Evolutionary conservation across 2,797 vertebrate species (phyloP).

Genomic region (Gambelia wislizenii): DNA sequence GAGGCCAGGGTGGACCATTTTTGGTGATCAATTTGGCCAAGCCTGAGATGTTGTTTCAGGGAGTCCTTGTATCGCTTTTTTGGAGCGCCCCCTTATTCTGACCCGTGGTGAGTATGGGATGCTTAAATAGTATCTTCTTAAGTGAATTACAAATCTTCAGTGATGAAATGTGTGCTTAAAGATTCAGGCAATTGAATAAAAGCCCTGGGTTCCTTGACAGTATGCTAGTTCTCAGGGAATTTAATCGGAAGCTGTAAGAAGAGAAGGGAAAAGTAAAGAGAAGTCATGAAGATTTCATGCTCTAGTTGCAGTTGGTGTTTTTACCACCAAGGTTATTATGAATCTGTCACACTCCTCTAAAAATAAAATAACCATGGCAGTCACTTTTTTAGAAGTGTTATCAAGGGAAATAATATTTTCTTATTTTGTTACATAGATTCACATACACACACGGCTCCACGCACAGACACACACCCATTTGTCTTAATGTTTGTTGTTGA

Average conservation of each 20-base stretch:
- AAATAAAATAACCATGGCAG: constrained; percentile 22
- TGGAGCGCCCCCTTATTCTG: too few relatives aligned
- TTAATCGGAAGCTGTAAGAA: constrained; percentile 34
- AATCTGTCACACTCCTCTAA: background rate
- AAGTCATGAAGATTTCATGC: constrained; percentile 30
- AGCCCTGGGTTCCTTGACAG: background rate
- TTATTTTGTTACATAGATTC: background rate
- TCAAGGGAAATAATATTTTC: background rate
- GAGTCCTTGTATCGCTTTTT: too few relatives aligned
- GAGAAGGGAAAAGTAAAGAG: background rate
- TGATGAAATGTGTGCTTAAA: background rate
- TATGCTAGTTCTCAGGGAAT: constrained; percentile 2
- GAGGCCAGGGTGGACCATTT: too few relatives aligned
- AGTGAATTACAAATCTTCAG: background rate
- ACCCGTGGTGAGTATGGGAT: too few relatives aligned
- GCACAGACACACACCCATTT: background rate
- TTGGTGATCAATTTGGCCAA: too few relatives aligned
- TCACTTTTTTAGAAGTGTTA: background rate
- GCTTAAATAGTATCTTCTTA: too few relatives aligned
- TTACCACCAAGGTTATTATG: constrained; percentile 34
- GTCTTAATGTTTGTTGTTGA: background rate
- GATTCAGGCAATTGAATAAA: background rate
- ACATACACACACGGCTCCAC: background rate
- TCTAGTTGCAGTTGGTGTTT: constrained; percentile 31
- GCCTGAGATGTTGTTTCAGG: too few relatives aligned